These are phyloP conservation scores for Drosophila guanche DNA, from an alignment of 1,140 invertebrate species.

Conservation along the genomic window DNA sequence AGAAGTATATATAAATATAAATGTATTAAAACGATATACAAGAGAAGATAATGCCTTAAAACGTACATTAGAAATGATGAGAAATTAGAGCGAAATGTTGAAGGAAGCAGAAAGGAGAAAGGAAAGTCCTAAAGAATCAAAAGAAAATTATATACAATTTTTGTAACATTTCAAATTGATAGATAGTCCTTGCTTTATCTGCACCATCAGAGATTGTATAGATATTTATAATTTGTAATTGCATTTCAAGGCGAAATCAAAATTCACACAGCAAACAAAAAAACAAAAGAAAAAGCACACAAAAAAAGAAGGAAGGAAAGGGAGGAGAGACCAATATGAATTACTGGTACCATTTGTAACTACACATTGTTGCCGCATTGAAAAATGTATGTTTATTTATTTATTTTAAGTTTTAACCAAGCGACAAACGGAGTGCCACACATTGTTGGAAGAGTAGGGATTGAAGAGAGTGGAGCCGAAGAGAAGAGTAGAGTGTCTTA, in stretches of 20 bases:
- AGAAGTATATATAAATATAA: conserved; percentile 41
- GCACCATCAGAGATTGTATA: conserved; percentile 68
- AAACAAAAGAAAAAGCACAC: conserved; percentile 13
- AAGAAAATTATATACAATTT: conserved; percentile 41
- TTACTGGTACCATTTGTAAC: conserved; percentile 67
- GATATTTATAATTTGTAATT: conserved; percentile 78
- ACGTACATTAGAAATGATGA: conserved; percentile 69
- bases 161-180: conserved; percentile 52
- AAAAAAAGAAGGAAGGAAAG: conserved; percentile 13
- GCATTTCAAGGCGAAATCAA: conserved; percentile 70
- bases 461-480: background rate
- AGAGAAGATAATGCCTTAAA: conserved; percentile 75
- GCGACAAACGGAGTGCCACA: conserved; percentile 13
- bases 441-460: too few species aligned
- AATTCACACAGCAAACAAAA: conserved; percentile 33
- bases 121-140: conserved; percentile 42
- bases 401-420: conserved; percentile 76
- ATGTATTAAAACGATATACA: conserved; percentile 73
- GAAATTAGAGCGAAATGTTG: conserved; percentile 47
- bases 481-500: conserved; percentile 48
- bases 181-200: conserved; percentile 47
- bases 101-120: conserved; percentile 7
- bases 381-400: conserved; percentile 80
- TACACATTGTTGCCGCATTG: conserved; percentile 74
- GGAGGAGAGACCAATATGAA: conserved; percentile 19